phyloP scores from a whole-genome alignment of 2,888 invertebrate genomes.

The Cantharis nigra region DNA sequence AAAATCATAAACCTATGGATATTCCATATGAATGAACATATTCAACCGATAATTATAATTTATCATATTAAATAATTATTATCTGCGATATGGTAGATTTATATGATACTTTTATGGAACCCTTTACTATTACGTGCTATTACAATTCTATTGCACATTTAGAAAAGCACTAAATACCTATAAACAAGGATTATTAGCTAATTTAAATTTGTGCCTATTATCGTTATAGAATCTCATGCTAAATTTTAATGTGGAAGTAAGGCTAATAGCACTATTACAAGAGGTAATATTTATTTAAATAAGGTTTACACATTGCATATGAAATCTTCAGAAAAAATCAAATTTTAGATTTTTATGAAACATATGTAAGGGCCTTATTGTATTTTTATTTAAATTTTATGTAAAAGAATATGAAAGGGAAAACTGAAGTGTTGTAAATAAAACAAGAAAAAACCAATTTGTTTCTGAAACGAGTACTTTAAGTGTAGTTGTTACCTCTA shows the following conservation, averaged over 20 bases:
- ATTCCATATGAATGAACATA: background rate
- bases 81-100: background rate
- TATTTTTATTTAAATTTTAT: background rate
- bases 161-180: background rate
- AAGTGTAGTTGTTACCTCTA: background rate
- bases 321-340: background rate
- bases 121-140: background rate
- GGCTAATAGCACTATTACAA: background rate
- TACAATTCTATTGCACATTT: background rate
- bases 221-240: background rate
- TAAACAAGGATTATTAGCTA: background rate
- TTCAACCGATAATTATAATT: background rate
- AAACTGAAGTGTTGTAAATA: background rate
- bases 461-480: background rate
- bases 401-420: background rate
- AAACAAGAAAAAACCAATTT: background rate
- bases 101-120: background rate
- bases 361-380: background rate
- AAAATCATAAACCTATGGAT: too few species aligned
- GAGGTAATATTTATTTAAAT: background rate
- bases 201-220: background rate
- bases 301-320: background rate
- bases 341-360: background rate
- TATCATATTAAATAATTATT: background rate
- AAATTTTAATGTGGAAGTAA: background rate